A percentile compares a stretch with the other conserved stretches of the same genome.
Conservation (phyloP, 2,888 invertebrate species). For the Melipona beecheii region DNA sequence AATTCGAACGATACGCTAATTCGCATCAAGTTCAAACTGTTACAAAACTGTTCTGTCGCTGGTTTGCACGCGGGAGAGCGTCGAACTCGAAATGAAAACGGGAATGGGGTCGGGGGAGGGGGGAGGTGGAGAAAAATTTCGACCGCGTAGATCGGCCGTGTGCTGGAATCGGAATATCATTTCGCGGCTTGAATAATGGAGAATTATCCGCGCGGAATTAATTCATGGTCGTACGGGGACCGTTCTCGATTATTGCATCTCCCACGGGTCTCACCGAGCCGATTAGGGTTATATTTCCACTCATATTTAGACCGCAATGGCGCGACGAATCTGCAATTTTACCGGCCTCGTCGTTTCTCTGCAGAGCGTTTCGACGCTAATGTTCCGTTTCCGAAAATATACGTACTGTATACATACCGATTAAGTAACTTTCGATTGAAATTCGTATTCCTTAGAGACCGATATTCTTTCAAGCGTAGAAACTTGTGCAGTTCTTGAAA, state of each 20-base stretch:
- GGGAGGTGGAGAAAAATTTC: conserved; percentile 34
- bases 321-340: conserved; percentile 26
- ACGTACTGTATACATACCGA: neutral
- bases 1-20: neutral
- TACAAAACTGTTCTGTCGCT: neutral
- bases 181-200: conserved; percentile 76
- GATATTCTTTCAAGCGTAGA: no score
- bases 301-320: conserved; percentile 44
- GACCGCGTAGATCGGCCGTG: conserved; percentile 56
- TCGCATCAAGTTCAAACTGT: neutral
- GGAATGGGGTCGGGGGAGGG: neutral
- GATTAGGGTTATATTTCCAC: conserved; percentile 66
- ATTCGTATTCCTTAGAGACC: neutral
- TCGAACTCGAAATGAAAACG: conserved; percentile 8
- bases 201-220: conserved; percentile 75
- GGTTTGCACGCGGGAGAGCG: conserved; percentile 6
- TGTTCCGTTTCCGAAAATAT: neutral
- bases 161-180: conserved; percentile 69
- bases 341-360: conserved; percentile 27
- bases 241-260: conserved; percentile 66
- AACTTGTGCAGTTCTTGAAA: no score
- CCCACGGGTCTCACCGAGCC: conserved; percentile 53
- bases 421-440: neutral
- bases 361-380: neutral
- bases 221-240: conserved; percentile 67